These are phyloP conservation scores for Phthorimaea operculella DNA, from an alignment of 1,140 invertebrate genomes.

Conservation along the genomic window DNA sequence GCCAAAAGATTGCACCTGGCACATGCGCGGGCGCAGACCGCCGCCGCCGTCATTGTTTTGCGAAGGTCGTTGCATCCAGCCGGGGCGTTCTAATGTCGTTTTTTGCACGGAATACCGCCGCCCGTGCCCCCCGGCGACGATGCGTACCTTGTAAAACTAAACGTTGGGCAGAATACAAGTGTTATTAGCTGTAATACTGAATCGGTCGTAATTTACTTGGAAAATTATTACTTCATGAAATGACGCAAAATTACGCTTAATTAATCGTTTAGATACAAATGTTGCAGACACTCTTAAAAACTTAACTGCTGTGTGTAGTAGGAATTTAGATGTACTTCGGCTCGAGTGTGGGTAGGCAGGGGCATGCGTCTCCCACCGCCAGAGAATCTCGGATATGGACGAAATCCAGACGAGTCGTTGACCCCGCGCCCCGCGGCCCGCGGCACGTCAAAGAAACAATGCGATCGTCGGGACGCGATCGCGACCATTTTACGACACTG, in stretches of 20 bases:
- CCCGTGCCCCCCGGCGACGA: slow-evolving; percentile 2
- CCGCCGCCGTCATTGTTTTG: slow-evolving; percentile 13
- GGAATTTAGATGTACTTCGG: background rate
- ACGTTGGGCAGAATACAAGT: background rate
- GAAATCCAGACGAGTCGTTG: slow-evolving; percentile 61
- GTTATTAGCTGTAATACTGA: background rate
- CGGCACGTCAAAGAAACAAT: slow-evolving; percentile 56
- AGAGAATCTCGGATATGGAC: slow-evolving; percentile 50
- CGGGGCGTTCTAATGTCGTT: slow-evolving; percentile 34
- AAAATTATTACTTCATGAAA: background rate
- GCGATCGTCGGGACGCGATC: slow-evolving; percentile 28
- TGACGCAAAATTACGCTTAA: background rate
- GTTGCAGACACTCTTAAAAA: too few species aligned
- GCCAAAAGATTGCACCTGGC: slow-evolving; percentile 19
- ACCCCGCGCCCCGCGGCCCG: too few species aligned
- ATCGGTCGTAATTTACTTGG: background rate
- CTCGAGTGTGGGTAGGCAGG: background rate
- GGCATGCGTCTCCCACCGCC: slow-evolving; percentile 3
- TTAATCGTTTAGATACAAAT: background rate
- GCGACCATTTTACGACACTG: slow-evolving; percentile 16
- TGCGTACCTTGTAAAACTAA: slow-evolving; percentile 1
- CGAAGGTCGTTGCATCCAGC: slow-evolving; percentile 27
- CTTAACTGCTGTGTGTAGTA: background rate
- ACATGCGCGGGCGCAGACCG: slow-evolving; percentile 20
- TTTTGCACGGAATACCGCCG: slow-evolving; percentile 20